Conservation (phyloP, 2,888 invertebrate genomes). For the Anthrax anthrax region DNA sequence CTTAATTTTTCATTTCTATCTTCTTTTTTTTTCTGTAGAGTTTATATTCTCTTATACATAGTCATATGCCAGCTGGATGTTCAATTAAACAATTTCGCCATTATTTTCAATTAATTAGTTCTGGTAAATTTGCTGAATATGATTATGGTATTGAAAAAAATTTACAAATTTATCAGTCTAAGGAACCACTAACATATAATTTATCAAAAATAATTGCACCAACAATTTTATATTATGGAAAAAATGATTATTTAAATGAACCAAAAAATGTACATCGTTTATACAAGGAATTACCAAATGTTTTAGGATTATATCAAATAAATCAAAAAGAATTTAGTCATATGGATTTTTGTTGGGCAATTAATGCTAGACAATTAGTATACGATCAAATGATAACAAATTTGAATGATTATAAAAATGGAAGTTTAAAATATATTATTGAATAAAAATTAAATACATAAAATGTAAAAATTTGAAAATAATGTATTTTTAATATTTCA, state of each 20-base stretch:
- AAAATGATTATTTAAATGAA: conserved; percentile 40
- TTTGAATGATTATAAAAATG: not conserved
- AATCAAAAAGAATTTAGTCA: conserved; percentile 5
- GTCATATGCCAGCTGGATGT: conserved; percentile 42
- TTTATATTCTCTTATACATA: conserved; percentile 41
- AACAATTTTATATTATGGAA: conserved; percentile 35
- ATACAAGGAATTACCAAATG: conserved; percentile 1
- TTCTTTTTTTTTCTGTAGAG: too few relatives aligned
- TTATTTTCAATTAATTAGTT: conserved; percentile 33
- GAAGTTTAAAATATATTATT: not conserved
- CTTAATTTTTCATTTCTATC: too few relatives aligned
- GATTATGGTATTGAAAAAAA: conserved; percentile 35
- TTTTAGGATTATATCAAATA: not conserved
- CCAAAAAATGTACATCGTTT: conserved; percentile 11
- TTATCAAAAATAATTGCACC: conserved; percentile 30
- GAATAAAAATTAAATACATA: not conserved
- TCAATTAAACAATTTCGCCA: conserved; percentile 37
- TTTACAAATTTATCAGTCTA: conserved; percentile 31
- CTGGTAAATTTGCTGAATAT: conserved; percentile 28
- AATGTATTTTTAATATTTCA: too few relatives aligned
- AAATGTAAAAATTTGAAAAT: too few relatives aligned
- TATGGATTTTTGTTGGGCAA: conserved; percentile 5
- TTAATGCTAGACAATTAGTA: conserved; percentile 2
- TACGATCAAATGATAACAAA: conserved; percentile 2
- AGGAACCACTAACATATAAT: conserved; percentile 33